These are phyloP conservation scores for Urocolius indicus DNA, from an alignment of 2,113 vertebrate genomes.

Conservation along the genomic window DNA sequence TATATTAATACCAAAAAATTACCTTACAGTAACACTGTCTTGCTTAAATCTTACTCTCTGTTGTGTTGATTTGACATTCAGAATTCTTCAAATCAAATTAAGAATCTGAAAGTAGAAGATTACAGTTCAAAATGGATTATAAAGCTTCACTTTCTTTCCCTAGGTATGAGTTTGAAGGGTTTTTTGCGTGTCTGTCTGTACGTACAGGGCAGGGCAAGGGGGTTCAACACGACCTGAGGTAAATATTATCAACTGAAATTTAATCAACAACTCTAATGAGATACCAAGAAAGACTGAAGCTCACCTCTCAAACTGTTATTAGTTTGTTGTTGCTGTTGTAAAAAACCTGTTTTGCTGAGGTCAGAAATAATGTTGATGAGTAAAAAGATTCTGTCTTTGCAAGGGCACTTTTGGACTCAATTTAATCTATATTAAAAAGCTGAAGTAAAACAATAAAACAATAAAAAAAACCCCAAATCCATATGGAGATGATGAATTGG, in stretches of 20 bases:
- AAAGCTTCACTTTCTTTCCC: not conserved
- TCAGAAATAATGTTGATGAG: not conserved
- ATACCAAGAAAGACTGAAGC: not conserved
- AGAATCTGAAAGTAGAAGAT: not conserved
- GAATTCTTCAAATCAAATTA: not conserved
- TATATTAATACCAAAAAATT: not conserved
- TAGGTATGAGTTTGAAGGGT: not conserved
- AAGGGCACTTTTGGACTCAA: not conserved
- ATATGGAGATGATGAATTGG: not conserved
- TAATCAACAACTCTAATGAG: not conserved
- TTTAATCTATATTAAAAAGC: not conserved
- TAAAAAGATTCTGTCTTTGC: constrained; percentile 4
- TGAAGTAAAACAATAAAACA: not conserved
- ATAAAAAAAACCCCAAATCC: not conserved
- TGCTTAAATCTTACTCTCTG: not conserved
- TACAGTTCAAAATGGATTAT: not conserved
- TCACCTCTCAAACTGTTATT: not conserved
- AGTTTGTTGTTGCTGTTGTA: not conserved
- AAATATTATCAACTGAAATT: constrained; percentile 20
- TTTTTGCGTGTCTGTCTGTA: not conserved
- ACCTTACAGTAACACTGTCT: not conserved
- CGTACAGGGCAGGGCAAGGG: not conserved
- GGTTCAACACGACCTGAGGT: not conserved
- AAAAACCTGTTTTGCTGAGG: not conserved
- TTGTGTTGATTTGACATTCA: not conserved